Evolutionary conservation across 2,113 vertebrate species (phyloP), one percentile per base, ranked within the genome.

Genomic region (Pedionomus torquatus): DNA sequence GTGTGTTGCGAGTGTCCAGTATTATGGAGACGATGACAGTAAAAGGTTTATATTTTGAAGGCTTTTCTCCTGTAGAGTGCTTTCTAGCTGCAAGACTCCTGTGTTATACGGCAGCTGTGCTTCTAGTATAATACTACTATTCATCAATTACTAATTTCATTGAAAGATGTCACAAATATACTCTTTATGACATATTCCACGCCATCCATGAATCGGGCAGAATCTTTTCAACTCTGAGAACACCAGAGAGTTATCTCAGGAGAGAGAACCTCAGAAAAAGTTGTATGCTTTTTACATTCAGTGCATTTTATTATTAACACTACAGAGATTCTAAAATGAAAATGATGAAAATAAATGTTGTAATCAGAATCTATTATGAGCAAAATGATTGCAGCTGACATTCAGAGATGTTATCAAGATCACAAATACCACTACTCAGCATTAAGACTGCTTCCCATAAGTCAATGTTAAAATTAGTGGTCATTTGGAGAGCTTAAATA

Each of bases 11-110:
- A 95, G 97, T 90, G 92, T 96, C 96, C 93, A 96, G 89, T 93
- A 83, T 92, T 94, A 94, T 60, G 77, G 90, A 83, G 76, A 87
- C 86, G 76, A 90, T 96, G 96, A 95, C 95, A 97, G 95, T 90
- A 97, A 97, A 95, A 86, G 60, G 89, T 97, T 98, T 97, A 77
- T 95, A 90, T 97, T 97, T 97, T 83, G 91, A 97, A 98, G 92
- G 86, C 52, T 94, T 94, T 95, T 95, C 69, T 95, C 81, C 76
- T 83, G 48, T 88, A 96, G 65, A 87, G 93, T 87, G 83, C 85
- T 96, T 97, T 95, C 87, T 82, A 93, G 66, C 70, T 94, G 52
- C 78, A 94, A 93, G 77, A 31, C 57, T 91, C 52, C n/a, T 93
- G 43, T 70, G 54, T 96, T 96, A 96, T 65, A 96, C 74, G 84